Evolutionary conservation across 1,140 invertebrate genomes (phyloP).

Genomic region (Zaprionus lachaisei): DNA sequence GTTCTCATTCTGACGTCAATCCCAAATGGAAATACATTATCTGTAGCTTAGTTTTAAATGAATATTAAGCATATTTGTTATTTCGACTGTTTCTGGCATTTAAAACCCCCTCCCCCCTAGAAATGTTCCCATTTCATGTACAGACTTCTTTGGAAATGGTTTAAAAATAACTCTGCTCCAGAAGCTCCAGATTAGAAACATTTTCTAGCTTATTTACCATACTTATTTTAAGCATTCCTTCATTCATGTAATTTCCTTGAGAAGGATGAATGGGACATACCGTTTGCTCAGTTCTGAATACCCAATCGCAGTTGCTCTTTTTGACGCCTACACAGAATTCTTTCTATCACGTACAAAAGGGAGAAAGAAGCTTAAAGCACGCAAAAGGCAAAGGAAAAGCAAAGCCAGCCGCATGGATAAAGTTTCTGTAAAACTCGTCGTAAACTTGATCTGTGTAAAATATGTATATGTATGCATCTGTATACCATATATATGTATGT

Average conservation of each 20-base stretch:
- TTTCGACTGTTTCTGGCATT: background rate
- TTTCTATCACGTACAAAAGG: slow-evolving; percentile 2
- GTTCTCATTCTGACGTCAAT: background rate
- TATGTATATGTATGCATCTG: background rate
- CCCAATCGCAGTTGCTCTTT: slow-evolving; percentile 1
- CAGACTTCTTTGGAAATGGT: background rate
- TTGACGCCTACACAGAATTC: slow-evolving; percentile 1
- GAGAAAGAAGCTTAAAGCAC: slow-evolving; percentile 2
- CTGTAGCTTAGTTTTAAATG: background rate
- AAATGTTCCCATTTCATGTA: background rate
- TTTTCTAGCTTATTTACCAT: background rate
- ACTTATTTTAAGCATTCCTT: background rate
- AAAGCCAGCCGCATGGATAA: background rate
- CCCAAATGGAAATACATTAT: background rate
- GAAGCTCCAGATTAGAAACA: background rate
- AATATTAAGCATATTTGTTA: background rate
- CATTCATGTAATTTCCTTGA: background rate
- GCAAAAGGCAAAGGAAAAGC: background rate
- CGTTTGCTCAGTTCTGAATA: background rate
- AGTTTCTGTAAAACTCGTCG: background rate
- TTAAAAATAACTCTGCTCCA: background rate
- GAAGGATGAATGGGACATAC: background rate
- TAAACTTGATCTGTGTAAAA: background rate
- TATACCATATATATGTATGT: background rate
- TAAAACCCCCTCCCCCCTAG: too few species aligned